A percentile compares a stretch with the other conserved stretches of the same genome.
Conservation (phyloP, 2,888 invertebrate species). For the Anaspis maculata region DNA sequence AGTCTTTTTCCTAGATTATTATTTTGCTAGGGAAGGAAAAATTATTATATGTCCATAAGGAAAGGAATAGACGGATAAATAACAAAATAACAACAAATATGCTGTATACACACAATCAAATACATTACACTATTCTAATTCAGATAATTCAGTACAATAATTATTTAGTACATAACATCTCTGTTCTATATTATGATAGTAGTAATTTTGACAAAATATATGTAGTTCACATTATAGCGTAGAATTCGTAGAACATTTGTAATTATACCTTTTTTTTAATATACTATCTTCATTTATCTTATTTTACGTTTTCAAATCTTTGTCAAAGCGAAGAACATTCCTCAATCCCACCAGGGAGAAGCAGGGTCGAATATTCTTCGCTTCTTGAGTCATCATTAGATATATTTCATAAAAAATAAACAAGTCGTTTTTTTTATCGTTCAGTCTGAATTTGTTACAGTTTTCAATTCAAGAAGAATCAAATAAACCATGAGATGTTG, state of each 20-base stretch:
- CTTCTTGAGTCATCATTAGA: too few relatives aligned
- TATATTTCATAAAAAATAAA: conserved; percentile 15
- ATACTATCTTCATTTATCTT: too few relatives aligned
- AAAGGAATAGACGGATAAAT: too few relatives aligned
- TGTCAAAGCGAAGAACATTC: too few relatives aligned
- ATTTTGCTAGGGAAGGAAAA: too few relatives aligned
- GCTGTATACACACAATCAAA: conserved; percentile 39
- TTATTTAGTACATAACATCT: conserved; percentile 30
- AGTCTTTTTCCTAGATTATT: too few relatives aligned
- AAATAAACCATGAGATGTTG: too few relatives aligned
- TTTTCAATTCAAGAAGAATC: too few relatives aligned
- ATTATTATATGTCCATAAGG: too few relatives aligned
- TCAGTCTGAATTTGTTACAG: conserved; percentile 23
- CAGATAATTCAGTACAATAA: conserved; percentile 40
- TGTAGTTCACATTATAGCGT: conserved; percentile 28
- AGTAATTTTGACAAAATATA: conserved; percentile 43
- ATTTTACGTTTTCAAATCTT: too few relatives aligned
- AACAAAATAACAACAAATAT: conserved; percentile 36
- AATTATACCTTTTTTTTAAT: conserved; percentile 31
- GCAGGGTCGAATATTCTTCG: too few relatives aligned
- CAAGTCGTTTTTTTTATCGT: conserved; percentile 11
- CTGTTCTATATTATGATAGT: conserved; percentile 22
- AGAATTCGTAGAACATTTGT: conserved; percentile 33
- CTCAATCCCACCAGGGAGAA: too few relatives aligned
- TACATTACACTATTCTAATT: conserved; percentile 38